Base-by-base conservation (phyloP, 1,140 invertebrate genomes). In the Panagrolaimus sp. region DNA sequence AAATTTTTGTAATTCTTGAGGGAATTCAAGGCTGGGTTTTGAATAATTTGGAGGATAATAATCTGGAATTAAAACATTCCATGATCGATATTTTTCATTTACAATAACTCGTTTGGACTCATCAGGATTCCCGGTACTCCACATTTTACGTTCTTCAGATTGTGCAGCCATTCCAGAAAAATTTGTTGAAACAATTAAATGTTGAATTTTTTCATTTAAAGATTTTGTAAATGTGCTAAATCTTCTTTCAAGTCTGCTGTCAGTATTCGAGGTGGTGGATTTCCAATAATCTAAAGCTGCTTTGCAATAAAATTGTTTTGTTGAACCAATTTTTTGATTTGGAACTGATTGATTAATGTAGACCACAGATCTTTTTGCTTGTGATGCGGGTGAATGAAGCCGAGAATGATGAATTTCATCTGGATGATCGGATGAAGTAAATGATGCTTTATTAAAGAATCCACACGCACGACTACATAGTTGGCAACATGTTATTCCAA, bases 281-380 rank as follows among this genome's bases (percentile, higher is more conserved):
- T 46, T 73, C 69, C 69, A 73, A 43, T 68, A 47, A 17, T 73
- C 65, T 38, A 71, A 67, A 17, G 72, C 67, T 21, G 66, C 45
- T 65, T 71, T 55, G n/a, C 69, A 67, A 64, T 66, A 71, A 26
- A 71, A 71, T 2, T 69, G 62, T 28, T 65, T 71, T 24, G 65
- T 48, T 14, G 66, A 63, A 9, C 67, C 65, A 14, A 76, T 48
- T 17, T 70, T 71, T 32, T 72, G 68, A 43, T 67, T 63, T 14
- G 67, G 65, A 26, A 78, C 77, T 14, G 74, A 76, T 44, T 74
- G 77, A 58, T 78, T 78, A 28, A 69, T 65, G 72, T 78, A 78
- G 58, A 78, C 71, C 6, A 67, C 65, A 28, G 67, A 73, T 8
- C 38, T 58, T 65, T 75, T 75, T 21, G 46, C 14, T 17, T 52